These are phyloP conservation scores for Potamarius usumacintae DNA, from an alignment of 2,113 vertebrate genomes.

Conservation along the genomic window DNA sequence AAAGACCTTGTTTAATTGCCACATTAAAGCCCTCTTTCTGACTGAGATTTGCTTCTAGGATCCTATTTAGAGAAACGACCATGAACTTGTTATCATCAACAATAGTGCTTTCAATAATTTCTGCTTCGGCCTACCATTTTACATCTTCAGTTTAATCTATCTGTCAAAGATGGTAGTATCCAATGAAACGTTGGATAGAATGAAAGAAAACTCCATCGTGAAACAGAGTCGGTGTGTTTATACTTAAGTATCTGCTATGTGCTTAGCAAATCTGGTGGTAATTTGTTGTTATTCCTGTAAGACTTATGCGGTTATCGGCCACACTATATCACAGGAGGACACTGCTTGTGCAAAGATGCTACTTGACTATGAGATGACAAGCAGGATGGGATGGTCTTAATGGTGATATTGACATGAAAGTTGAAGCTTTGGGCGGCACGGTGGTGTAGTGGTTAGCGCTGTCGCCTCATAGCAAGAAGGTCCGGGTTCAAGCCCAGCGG, in stretches of 20 bases:
- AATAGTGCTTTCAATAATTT: background rate
- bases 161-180: background rate
- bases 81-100: background rate
- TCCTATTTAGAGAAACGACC: background rate
- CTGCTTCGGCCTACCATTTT: background rate
- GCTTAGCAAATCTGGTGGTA: background rate
- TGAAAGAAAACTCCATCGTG: background rate
- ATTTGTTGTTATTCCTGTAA: background rate
- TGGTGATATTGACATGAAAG: background rate
- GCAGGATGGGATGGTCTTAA: too few species aligned
- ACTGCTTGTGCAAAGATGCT: background rate
- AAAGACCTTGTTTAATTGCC: background rate
- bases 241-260: background rate
- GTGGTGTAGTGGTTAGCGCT: too few species aligned
- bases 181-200: background rate
- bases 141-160: background rate
- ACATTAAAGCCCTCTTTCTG: slow-evolving; percentile 12
- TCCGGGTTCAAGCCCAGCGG: too few species aligned
- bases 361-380: background rate
- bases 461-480: too few species aligned
- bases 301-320: background rate
- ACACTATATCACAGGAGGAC: background rate
- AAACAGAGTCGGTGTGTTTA: background rate
- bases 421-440: background rate
- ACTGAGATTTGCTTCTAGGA: background rate